Base-by-base conservation (phyloP, 2,113 vertebrate genomes). In the Microcebus griseorufus region DNA sequence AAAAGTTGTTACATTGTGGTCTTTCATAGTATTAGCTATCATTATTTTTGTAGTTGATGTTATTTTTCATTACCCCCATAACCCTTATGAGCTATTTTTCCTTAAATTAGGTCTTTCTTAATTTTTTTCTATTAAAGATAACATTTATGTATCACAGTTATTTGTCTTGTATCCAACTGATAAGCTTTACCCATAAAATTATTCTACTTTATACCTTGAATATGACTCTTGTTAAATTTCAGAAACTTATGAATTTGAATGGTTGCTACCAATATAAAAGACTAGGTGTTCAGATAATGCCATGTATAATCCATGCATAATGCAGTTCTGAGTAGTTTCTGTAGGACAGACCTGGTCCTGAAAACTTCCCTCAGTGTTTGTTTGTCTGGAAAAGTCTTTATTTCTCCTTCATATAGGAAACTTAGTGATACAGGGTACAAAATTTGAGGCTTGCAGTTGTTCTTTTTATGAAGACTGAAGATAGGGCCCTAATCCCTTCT, bases 221-320 rank as follows among this genome's bases (percentile, higher is more conserved):
- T 18, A 83, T 1, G 82, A 93, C 62, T 88, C 23, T 91, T 85
- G 53, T 16, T 97, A 94, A 69, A 73, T 85, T 93, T 73, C 65
- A 69, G 55, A 64, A 72, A 18, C 55, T 69, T 39, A 45, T 53
- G 29, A 45, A 88, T 75, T 80, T 86, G 45, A 90, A 84, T 39
- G 11, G 2, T 60, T 39, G 4, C 51, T 76, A 72, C 48, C n/a
- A n/a, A 42, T 81, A 39, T 37, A 0, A 86, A 94, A 81, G 16
- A 3, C 10, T 51, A 84, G 20, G 13, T 87, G 34, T 64, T 37
- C 48, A 88, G 48, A 67, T 48, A 45, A 64, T 76, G 90, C 3
- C 27, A 27, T 18, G 37, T 55, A 55, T 55, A 55, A 55, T 22
- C 16, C 53, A 55, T 55, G 16, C 1, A 55, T 55, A 55, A 55